phyloP scores from a whole-genome alignment of 2,113 vertebrate species.

The Rhynchomys soricoides region DNA sequence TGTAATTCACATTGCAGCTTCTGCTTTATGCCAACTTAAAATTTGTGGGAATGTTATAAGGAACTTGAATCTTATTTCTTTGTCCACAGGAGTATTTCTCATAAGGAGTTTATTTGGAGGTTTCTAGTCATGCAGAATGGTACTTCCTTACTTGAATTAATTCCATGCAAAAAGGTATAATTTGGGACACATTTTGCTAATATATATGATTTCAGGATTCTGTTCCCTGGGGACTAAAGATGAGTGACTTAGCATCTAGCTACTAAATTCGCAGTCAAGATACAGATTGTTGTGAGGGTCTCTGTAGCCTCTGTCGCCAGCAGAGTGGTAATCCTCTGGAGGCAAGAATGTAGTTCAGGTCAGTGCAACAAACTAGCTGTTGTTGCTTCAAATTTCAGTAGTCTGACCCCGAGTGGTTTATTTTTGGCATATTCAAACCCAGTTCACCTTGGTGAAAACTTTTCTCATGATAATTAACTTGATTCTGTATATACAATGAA shows the following conservation, averaged over 20 bases:
- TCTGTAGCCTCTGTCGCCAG: neutral
- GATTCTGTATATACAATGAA: neutral
- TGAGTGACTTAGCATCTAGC: constrained; percentile 1
- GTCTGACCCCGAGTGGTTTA: neutral
- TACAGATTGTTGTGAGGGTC: neutral
- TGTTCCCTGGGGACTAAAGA: neutral
- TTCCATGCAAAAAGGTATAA: constrained; percentile 60
- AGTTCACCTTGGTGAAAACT: neutral
- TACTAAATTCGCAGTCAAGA: constrained; percentile 2
- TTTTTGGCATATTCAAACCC: neutral
- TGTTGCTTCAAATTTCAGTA: neutral
- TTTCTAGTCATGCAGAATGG: constrained; percentile 48
- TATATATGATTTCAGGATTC: constrained; percentile 9
- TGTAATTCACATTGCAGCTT: neutral
- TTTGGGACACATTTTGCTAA: constrained; percentile 42
- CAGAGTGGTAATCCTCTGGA: neutral
- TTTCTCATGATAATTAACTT: neutral
- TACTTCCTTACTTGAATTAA: constrained; percentile 63
- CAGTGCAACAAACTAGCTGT: neutral
- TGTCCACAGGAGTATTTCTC: constrained; percentile 43
- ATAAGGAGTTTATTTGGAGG: constrained; percentile 58
- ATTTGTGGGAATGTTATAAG: neutral
- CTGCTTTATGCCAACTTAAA: constrained; percentile 32
- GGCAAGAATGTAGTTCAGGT: neutral
- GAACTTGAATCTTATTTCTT: constrained; percentile 68